phyloP scores from a whole-genome alignment of 2,797 vertebrate genomes.

The Pipistrellus kuhlii region DNA sequence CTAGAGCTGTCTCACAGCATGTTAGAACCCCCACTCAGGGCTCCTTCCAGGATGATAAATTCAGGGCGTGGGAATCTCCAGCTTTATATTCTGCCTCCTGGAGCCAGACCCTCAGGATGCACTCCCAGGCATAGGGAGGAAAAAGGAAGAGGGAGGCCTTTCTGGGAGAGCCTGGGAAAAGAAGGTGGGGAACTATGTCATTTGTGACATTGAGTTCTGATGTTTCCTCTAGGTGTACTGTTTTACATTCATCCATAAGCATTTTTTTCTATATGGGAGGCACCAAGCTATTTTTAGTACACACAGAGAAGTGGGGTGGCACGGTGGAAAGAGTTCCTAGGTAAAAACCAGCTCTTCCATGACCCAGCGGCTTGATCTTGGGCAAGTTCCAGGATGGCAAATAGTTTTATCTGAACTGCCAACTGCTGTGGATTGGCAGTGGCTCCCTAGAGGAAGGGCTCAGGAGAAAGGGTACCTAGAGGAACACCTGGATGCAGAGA shows the following conservation, averaged over 20 bases:
- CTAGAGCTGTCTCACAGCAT: neutral
- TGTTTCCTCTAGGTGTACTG: neutral
- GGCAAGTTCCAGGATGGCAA: neutral
- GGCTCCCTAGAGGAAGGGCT: neutral
- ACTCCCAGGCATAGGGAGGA: neutral
- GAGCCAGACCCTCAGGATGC: neutral
- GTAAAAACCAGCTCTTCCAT: conserved; percentile 37
- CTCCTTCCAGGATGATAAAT: neutral
- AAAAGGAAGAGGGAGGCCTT: neutral
- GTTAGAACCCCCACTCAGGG: neutral
- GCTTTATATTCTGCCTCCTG: neutral
- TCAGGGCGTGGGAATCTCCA: neutral
- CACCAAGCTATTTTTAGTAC: neutral
- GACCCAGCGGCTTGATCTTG: neutral
- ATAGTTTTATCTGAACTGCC: neutral
- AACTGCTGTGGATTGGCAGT: neutral
- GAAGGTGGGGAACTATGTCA: neutral
- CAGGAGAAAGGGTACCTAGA: neutral
- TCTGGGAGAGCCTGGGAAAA: neutral
- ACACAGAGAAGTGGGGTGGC: neutral
- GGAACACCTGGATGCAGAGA: neutral
- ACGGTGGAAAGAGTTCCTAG: neutral
- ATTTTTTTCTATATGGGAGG: neutral
- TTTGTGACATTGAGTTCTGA: neutral
- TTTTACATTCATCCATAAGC: neutral